Evolutionary conservation across 2,888 invertebrate genomes (phyloP).

Genomic region (Lamellibrachia columna): DNA sequence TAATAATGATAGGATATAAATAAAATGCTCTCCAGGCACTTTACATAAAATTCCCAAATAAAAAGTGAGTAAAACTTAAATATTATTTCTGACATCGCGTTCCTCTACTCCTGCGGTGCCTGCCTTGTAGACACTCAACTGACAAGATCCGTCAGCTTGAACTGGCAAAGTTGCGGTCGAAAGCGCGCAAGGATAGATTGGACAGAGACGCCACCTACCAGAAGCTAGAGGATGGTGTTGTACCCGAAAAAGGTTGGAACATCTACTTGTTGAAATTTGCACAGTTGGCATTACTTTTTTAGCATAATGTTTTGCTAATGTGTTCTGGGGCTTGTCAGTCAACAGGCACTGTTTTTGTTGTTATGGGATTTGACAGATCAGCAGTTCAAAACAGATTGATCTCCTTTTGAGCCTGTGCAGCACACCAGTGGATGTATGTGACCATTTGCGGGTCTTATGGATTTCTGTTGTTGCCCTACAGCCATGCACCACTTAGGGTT

Average conservation of each 20-base stretch:
- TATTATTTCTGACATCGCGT: neutral
- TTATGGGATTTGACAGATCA: no score
- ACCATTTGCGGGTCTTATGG: no score
- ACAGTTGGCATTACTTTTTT: neutral
- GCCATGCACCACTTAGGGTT: no score
- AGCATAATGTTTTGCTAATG: neutral
- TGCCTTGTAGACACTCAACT: slow-evolving; percentile 39
- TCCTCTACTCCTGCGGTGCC: neutral
- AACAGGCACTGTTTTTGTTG: no score
- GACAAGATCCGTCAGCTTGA: slow-evolving; percentile 49
- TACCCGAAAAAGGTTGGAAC: slow-evolving; percentile 33
- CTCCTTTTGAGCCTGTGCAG: no score
- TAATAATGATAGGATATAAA: no score
- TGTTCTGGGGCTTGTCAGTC: no score
- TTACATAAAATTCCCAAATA: no score
- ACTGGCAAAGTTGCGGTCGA: slow-evolving; percentile 49
- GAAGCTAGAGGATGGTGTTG: slow-evolving; percentile 31
- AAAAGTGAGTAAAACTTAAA: neutral
- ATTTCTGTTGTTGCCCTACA: no score
- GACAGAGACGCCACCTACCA: slow-evolving; percentile 23
- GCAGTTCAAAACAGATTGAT: no score
- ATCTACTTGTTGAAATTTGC: neutral
- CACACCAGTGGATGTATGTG: no score
- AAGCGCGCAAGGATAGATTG: slow-evolving; percentile 42
- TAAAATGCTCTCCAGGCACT: no score